Base-by-base conservation (phyloP, 2,888 invertebrate genomes). In the Thelaira solivaga region DNA sequence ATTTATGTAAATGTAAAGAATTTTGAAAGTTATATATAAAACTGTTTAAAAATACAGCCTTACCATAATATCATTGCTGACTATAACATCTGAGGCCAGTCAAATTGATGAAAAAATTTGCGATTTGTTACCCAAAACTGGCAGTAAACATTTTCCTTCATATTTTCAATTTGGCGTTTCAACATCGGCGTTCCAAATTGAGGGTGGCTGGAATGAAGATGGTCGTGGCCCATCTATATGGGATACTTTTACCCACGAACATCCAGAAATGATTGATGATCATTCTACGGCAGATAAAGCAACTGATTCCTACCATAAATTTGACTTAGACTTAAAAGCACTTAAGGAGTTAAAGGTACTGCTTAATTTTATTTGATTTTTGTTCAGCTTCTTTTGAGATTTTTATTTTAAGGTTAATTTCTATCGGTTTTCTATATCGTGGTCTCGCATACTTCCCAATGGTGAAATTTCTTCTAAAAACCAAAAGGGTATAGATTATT, bases 401-500 rank as follows among this genome's bases (percentile, higher is more conserved):
- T 2, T 55, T 57, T 0, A 18, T 45, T 39, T 18, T 4, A 39
- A 86, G 86, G 83, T 84, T 1, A 45, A 91, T 51, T 90, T 90
- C 80, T 92, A 92, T 83, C 87, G 92, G 47, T 92, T 92, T 82
- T 92, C 92, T 2, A 89, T 92, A 72, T 90, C 92, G 0, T 94
- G 94, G 94, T 85, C 92, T 0, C 89, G 94, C 24, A 88, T 94
- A 20, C 84, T 93, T 55, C 92, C 93, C 0, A 90, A 90, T 22
- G 92, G 92, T 41, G 90, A 90, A 53, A 78, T 89, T 0, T 89
- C 91, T 55, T 86, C 88, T n/a, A 86, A 92, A 10, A 94, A 93
- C 83, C 83, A 90, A 81, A 89, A 89, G 1, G 94, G 93, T 2
- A 87, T 92, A 11, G 85, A 90, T 26, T 93, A 93, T 85, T 94